These are phyloP conservation scores for Lampropteryx suffumata DNA, from an alignment of 2,888 invertebrate genomes.

Conservation along the genomic window DNA sequence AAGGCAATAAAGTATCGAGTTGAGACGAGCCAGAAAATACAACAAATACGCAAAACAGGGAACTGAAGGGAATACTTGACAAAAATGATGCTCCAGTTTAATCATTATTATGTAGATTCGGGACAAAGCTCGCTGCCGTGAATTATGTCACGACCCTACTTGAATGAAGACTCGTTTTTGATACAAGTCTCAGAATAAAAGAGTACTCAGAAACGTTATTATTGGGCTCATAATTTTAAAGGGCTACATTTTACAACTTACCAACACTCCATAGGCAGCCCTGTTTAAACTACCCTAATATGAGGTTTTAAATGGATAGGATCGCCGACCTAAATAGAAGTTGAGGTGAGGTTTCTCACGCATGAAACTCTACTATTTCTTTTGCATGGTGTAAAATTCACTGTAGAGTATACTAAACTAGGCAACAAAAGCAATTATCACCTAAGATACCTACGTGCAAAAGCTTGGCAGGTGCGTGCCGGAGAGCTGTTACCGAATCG, in stretches of 20 bases:
- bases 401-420: neutral
- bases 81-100: slow-evolving; percentile 33
- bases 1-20: slow-evolving; percentile 5
- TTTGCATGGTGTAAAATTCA: no score
- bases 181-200: slow-evolving; percentile 20
- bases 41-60: slow-evolving; percentile 11
- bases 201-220: slow-evolving; percentile 7
- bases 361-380: no score
- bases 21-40: slow-evolving; percentile 12
- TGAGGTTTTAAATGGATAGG: no score
- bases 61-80: slow-evolving; percentile 20
- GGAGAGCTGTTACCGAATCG: slow-evolving; percentile 50
- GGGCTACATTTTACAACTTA: neutral
- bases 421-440: slow-evolving; percentile 14
- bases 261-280: neutral
- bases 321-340: no score
- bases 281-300: no score
- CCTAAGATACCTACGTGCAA: slow-evolving; percentile 17
- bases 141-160: slow-evolving; percentile 29
- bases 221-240: slow-evolving; percentile 10
- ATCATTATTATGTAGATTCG: slow-evolving; percentile 37
- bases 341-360: no score
- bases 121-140: slow-evolving; percentile 31
- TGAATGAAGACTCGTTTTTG: slow-evolving; percentile 20
- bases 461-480: slow-evolving; percentile 43